These are phyloP conservation scores for Ichneumon xanthorius DNA, from an alignment of 2,888 invertebrate species.

Conservation along the genomic window DNA sequence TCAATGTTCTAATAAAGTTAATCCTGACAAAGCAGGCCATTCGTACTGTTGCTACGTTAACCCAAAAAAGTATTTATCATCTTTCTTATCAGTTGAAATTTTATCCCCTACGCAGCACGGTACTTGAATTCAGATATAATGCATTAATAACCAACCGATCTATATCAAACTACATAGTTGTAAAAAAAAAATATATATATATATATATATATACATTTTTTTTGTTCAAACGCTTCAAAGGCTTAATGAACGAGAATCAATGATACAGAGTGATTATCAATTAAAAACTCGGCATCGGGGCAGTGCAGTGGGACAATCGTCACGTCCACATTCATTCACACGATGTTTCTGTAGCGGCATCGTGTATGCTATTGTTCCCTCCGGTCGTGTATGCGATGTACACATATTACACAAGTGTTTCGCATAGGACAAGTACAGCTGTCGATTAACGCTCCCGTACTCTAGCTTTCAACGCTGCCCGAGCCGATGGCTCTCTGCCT, in stretches of 20 bases:
- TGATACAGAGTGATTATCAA: too few relatives aligned
- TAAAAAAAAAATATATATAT: neutral
- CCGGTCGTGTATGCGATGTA: neutral
- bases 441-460: conserved; percentile 16
- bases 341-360: neutral
- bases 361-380: neutral
- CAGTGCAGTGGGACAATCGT: neutral
- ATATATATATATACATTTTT: too few relatives aligned
- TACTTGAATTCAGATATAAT: too few relatives aligned
- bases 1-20: too few relatives aligned
- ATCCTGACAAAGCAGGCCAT: too few relatives aligned
- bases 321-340: conserved; percentile 9
- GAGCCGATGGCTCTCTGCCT: neutral
- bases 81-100: neutral
- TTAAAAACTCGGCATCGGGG: conserved; percentile 1
- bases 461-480: conserved; percentile 1
- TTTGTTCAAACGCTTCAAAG: too few relatives aligned
- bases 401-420: conserved; percentile 7
- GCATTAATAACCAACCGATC: too few relatives aligned
- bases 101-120: too few relatives aligned
- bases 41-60: too few relatives aligned
- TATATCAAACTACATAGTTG: too few relatives aligned
- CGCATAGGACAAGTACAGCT: conserved; percentile 20
- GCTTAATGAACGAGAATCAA: too few relatives aligned
- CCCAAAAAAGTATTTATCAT: conserved; percentile 43